Percentiles rank a stretch among this genome's conserved stretches.
Evolutionary conservation across 1,140 invertebrate genomes (phyloP).

Genomic region (Drosophila auraria): DNA sequence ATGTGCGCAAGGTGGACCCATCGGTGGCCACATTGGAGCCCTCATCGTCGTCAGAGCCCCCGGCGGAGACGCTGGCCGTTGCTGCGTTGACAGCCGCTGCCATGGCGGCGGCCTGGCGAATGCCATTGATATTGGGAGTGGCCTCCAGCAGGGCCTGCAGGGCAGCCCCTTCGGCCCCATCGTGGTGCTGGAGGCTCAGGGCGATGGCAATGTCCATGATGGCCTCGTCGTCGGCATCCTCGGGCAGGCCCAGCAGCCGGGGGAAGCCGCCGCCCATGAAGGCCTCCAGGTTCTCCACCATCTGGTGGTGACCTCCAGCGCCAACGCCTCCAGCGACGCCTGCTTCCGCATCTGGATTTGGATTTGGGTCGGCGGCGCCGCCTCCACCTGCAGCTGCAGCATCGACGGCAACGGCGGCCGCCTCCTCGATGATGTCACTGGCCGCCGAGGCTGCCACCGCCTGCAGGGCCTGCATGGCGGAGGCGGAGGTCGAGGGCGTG

Average conservation of each 20-base stretch:
- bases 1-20: constrained; percentile 95
- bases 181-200: constrained; percentile 93
- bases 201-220: constrained; percentile 98
- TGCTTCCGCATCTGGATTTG: constrained; percentile 36
- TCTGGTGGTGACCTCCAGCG: constrained; percentile 47
- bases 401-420: constrained; percentile 65
- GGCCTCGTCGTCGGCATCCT: constrained; percentile 97
- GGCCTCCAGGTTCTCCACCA: constrained; percentile 88
- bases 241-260: constrained; percentile 93
- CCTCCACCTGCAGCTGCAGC: constrained; percentile 33
- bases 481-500: constrained; percentile 65
- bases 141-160: constrained; percentile 82
- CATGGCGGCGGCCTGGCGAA: constrained; percentile 68
- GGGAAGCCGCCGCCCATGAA: constrained; percentile 89
- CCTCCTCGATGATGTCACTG: constrained; percentile 65
- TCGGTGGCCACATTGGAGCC: constrained; percentile 96
- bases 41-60: constrained; percentile 95
- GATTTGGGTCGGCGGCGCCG: constrained; percentile 32
- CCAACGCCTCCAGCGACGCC: neutral
- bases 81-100: constrained; percentile 72
- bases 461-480: constrained; percentile 59
- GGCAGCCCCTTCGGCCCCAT: constrained; percentile 63
- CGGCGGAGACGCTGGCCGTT: constrained; percentile 91
- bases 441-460: constrained; percentile 62
- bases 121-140: constrained; percentile 78